Base-by-base conservation (phyloP, 2,113 vertebrate species). In the Mormyrus iriodes region DNA sequence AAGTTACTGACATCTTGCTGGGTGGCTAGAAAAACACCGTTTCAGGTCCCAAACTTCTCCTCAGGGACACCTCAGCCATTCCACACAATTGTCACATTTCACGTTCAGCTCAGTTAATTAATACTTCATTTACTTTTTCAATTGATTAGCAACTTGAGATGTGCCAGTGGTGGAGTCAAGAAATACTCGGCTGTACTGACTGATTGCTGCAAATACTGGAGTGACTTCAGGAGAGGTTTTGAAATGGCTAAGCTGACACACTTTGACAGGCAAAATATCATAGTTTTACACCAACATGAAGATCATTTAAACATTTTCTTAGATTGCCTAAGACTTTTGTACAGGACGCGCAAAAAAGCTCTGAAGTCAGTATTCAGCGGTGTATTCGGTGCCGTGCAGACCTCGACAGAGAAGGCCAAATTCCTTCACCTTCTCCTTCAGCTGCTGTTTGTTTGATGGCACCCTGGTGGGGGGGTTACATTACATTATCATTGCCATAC, bases 391-490 rank as follows among this genome's bases (percentile, higher is more conserved):
- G 73, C 97, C 97, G 90, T 97, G 98, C 76, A 98, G 96, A 88
- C 98, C 98, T 89, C 97, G 95, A 93, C 98, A 99, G 90, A 97
- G 94, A 93, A 98, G 93, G 4, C 97, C 97, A 92, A 99, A 99
- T 91, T 99, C 98, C 93, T 98, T 98, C 93, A 99, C 97, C 69
- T 97, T 97, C 93, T 99, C 98, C 94, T 97, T 98, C 90, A 98
- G 95, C 4, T 93, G 95, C 51, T 96, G 95, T 92, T 98, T 99
- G 96, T 98, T 98, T 92, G 96, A 96, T 91, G 97, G 97, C 93
- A 98, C 98, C 93, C 98, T 99, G 94, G 87, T 93, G 90, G 93
- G 88, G 88, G 10, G 84, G 44, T 89, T 13, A 88, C 12, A 35
- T 42, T 79, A 79, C 31, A 79, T 79, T 79, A 79, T 42, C 31